Evolutionary conservation across 2,888 invertebrate genomes (phyloP), one percentile per base, ranked within the genome.

Genomic region (Drosophila pseudotalamancana): DNA sequence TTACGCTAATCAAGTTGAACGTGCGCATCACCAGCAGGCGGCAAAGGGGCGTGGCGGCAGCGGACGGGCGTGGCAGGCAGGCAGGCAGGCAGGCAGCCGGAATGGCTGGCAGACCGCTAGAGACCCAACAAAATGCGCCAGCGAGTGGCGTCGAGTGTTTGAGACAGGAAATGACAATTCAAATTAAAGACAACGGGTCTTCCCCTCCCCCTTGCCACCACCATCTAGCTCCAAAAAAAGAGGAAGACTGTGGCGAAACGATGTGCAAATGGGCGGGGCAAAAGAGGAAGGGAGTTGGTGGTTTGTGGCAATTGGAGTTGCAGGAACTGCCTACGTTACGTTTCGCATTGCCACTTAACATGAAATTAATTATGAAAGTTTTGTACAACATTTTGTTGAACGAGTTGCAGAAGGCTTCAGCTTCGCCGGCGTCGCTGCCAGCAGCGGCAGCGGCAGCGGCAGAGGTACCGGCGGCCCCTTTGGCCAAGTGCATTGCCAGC

Each of bases 141-240:
- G 19, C 27, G 19, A 31, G 40, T 14, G 34, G 55, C 60, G 60
- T 46, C 31, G 72, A 85, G 83, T 86, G 76, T 69, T 66, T 59
- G 67, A 70, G 88, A 88, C 84, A 88, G 83, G 87, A 88, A 88
- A 88, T 83, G 88, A 83, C 83, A 83, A 83, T 83, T 83, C 84
- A 83, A 83, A 83, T 83, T 83, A 83, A 86, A 88, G 88, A 74
- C 83, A 78, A 68, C 63, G 57, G 32, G 27, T 43, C 18, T 18
- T 12, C 43, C 18, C 25, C 43, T 43, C 18, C 25, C 18, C 43
- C 18, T 29, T n/a, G n/a, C n/a, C n/a, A n/a, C n/a, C n/a, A n/a
- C n/a, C n/a, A n/a, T n/a, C n/a, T n/a, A n/a, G n/a, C n/a, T n/a
- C 57, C 74, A 56, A 63, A 61, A 65, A 46, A 43, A 32, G 31